Conservation (phyloP, 1,140 invertebrate species). For the Mycetomoellerius zeteki region DNA sequence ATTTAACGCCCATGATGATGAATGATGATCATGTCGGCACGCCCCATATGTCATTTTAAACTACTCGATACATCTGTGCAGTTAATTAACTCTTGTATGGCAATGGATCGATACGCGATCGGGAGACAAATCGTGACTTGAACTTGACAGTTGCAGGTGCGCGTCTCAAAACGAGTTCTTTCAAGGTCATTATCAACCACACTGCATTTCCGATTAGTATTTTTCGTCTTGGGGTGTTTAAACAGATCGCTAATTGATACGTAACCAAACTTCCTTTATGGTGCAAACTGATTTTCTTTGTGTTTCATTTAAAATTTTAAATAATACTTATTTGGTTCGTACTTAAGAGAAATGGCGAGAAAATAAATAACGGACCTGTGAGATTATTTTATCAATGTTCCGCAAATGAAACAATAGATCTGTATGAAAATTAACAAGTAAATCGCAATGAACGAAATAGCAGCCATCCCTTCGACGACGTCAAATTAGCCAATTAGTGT, state of each 20-base stretch:
- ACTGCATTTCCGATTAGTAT: slow-evolving; percentile 19
- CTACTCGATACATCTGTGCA: slow-evolving; percentile 31
- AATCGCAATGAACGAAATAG: slow-evolving; percentile 14
- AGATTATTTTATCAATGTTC: neutral
- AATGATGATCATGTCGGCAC: slow-evolving; percentile 21
- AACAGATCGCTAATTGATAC: slow-evolving; percentile 7
- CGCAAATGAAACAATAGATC: neutral
- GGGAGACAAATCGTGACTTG: slow-evolving; percentile 54
- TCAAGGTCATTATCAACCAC: slow-evolving; percentile 51
- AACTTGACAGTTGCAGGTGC: slow-evolving; percentile 58
- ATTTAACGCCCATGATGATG: neutral
- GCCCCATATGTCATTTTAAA: slow-evolving; percentile 38
- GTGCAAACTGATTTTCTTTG: neutral
- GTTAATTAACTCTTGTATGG: slow-evolving; percentile 45
- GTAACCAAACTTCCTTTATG: neutral
- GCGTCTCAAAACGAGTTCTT: slow-evolving; percentile 33
- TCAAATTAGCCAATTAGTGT: slow-evolving; percentile 34
- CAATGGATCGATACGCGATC: slow-evolving; percentile 50
- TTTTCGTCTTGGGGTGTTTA: slow-evolving; percentile 18
- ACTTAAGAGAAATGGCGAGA: neutral
- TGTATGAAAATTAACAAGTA: slow-evolving; percentile 49
- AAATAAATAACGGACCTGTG: neutral
- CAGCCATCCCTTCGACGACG: neutral
- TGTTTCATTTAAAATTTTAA: neutral
- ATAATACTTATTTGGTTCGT: neutral